Percentiles rank a stretch among this genome's conserved stretches.
phyloP scores from a whole-genome alignment of 2,888 invertebrate genomes.

The Rhamnusium bicolor region DNA sequence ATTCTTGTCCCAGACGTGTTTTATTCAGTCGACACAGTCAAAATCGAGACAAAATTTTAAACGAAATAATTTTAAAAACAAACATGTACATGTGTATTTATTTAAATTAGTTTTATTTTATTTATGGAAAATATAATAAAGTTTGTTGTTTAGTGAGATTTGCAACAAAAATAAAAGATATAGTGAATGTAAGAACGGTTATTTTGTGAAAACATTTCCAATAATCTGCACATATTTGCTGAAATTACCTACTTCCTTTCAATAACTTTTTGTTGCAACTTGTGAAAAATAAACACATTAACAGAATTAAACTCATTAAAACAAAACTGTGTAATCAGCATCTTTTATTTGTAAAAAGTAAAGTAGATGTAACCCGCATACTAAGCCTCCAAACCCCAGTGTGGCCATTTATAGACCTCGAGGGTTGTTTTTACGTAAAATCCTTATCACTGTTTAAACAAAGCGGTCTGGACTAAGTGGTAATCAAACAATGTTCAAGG shows the following conservation, averaged over 20 bases:
- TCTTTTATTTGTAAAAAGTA: constrained; percentile 45
- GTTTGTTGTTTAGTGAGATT: too few species aligned
- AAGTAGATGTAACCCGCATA: constrained; percentile 45
- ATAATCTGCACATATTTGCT: neutral
- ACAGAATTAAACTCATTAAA: constrained; percentile 51
- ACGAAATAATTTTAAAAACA: too few species aligned
- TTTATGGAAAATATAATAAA: too few species aligned
- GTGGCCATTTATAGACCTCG: constrained; percentile 37
- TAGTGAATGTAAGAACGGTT: too few species aligned
- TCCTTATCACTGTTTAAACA: constrained; percentile 35
- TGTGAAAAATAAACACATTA: constrained; percentile 50
- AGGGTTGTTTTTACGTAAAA: constrained; percentile 43
- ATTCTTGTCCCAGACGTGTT: too few species aligned
- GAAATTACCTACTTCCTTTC: neutral
- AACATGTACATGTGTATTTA: too few species aligned
- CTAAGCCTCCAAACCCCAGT: constrained; percentile 40
- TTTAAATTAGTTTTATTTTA: too few species aligned
- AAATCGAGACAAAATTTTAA: too few species aligned
- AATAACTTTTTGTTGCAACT: neutral
- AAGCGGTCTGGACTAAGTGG: constrained; percentile 2
- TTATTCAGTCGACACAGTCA: too few species aligned
- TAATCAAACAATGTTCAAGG: neutral
- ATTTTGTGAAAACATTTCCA: neutral
- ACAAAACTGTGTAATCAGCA: constrained; percentile 49
- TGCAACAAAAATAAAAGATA: too few species aligned